Base-by-base conservation (phyloP, 2,797 vertebrate genomes). In the Sebastes hubbsi region DNA sequence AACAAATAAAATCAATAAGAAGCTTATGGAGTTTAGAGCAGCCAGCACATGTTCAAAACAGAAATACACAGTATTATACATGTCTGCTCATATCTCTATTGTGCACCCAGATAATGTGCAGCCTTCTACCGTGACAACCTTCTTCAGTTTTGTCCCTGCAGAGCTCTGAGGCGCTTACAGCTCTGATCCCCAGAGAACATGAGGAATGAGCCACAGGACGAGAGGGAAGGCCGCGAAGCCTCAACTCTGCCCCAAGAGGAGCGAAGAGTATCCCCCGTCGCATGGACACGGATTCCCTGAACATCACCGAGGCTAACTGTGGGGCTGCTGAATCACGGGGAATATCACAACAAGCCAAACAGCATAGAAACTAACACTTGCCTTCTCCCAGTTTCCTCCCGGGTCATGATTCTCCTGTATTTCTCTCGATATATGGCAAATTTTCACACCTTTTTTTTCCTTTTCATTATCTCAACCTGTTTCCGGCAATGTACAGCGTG, bases 101-200 rank as follows among this genome's bases (percentile, higher is more conserved):
- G 18, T 69, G 32, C 46, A 49, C 3, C 12, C 49, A 59, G n/a
- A 79, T 20, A 29, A 81, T 49, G 55, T 65, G 30, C 34, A 72
- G 55, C 62, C 69, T 54, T 77, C 18, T 61, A 66, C 75, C 76
- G 72, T 85, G 54, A 80, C 81, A 87, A 87, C 76, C 22, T 46
- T 60, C 42, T 29, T 22, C 54, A 63, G 64, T 61, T 77, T 56
- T 8, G 24, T 77, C 64, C 65, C 80, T 65, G 63, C 67, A 36
- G 80, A 77, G 83, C 64, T 55, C 13, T 25, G 30, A 69, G 42
- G 4, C 1, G 2, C 65, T 71, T 59, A 2, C 30, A 22, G 24
- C 24, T 73, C 46, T 0, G 32, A 55, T 80, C 82, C 72, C 42
- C 2, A 61, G 81, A 81, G 22, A 49, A 49, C 52, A 87, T 3